Conservation (phyloP, 2,888 invertebrate species). For the Caenorhabditis sinica region DNA sequence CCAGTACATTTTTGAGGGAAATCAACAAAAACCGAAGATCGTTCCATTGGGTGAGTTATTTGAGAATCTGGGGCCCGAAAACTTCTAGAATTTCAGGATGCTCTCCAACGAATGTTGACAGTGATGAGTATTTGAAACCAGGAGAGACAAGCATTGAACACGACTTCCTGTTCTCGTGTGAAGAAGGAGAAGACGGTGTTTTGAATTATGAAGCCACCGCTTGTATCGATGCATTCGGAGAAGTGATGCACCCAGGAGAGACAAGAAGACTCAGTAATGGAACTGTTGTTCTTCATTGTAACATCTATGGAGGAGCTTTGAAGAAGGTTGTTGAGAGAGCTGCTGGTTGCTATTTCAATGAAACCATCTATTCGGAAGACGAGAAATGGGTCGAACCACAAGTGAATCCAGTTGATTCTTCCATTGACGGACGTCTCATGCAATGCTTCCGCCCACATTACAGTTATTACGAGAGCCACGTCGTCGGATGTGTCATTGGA, state of each 20-base stretch:
- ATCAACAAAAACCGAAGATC: slow-evolving; percentile 69
- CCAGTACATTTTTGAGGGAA: slow-evolving; percentile 72
- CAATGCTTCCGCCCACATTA: slow-evolving; percentile 77
- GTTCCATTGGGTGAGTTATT: slow-evolving; percentile 66
- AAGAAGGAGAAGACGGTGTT: slow-evolving; percentile 75
- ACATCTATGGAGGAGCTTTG: slow-evolving; percentile 71
- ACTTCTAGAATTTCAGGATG: slow-evolving; percentile 68
- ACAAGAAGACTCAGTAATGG: slow-evolving; percentile 69
- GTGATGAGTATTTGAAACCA: slow-evolving; percentile 63
- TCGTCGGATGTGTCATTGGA: slow-evolving; percentile 74
- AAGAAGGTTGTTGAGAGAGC: slow-evolving; percentile 74
- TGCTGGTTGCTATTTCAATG: slow-evolving; percentile 76
- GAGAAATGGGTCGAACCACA: slow-evolving; percentile 74
- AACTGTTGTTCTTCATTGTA: slow-evolving; percentile 73
- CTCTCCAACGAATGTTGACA: slow-evolving; percentile 71
- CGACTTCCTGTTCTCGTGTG: slow-evolving; percentile 74
- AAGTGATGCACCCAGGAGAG: slow-evolving; percentile 72
- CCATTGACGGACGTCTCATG: slow-evolving; percentile 65
- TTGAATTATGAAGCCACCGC: slow-evolving; percentile 74
- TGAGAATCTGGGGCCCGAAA: background rate
- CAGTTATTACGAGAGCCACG: slow-evolving; percentile 74
- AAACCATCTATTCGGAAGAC: slow-evolving; percentile 72
- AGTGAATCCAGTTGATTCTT: slow-evolving; percentile 8
- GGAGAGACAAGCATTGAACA: slow-evolving; percentile 66
- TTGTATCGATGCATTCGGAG: slow-evolving; percentile 71